These are phyloP conservation scores for Heteronetta atricapilla DNA, from an alignment of 2,113 vertebrate genomes.

Conservation along the genomic window DNA sequence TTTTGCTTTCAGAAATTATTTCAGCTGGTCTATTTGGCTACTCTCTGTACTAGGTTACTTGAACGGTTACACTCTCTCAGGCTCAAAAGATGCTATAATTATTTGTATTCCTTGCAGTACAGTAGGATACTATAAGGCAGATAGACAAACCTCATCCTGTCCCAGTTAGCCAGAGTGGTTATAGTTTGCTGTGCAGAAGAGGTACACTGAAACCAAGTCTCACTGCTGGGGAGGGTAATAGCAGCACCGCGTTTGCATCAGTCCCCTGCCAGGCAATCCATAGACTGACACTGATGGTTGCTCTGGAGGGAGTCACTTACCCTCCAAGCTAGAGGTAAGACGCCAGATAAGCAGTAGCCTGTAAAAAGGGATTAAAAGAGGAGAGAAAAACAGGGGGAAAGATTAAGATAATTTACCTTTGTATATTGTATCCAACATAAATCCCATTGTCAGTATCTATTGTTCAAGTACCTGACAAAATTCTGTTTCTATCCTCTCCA, in stretches of 20 bases:
- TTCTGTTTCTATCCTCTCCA: constrained; percentile 62
- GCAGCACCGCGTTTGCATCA: constrained; percentile 27
- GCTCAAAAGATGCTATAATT: neutral
- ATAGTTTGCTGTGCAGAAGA: neutral
- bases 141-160: neutral
- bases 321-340: constrained; percentile 61
- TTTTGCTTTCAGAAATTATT: neutral
- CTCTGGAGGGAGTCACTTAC: constrained; percentile 60
- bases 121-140: neutral
- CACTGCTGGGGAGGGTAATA: constrained; percentile 42
- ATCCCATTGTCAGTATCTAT: constrained; percentile 52
- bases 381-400: constrained; percentile 32
- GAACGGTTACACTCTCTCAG: neutral
- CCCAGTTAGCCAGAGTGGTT: neutral
- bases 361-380: constrained; percentile 52
- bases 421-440: neutral
- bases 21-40: neutral
- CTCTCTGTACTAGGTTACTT: neutral
- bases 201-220: constrained; percentile 38
- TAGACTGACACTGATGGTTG: constrained; percentile 35
- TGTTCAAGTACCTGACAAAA: constrained; percentile 68
- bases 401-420: constrained; percentile 30
- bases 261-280: constrained; percentile 40
- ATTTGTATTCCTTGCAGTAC: neutral
- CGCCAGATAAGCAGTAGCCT: constrained; percentile 30